Evolutionary conservation across 2,888 invertebrate genomes (phyloP).

Genomic region (Mesorhabditis belari): DNA sequence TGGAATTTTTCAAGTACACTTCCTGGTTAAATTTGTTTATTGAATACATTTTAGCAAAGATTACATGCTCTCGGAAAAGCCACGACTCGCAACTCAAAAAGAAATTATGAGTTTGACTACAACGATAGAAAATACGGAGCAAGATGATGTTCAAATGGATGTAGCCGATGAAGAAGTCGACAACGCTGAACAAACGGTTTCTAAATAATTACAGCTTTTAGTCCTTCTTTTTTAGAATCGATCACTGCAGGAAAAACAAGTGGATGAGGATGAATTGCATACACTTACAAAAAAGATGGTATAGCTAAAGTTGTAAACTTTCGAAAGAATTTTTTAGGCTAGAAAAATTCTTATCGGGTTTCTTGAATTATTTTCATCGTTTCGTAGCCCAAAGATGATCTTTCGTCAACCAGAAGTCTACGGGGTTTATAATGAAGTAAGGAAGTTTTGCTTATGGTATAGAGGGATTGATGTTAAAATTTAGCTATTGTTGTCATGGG

Average conservation of each 20-base stretch:
- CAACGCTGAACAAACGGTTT: neutral
- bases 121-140: constrained; percentile 29
- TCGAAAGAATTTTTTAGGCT: constrained; percentile 5
- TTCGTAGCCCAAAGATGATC: constrained; percentile 74
- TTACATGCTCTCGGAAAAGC: constrained; percentile 8
- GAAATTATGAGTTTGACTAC: constrained; percentile 1
- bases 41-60: constrained; percentile 15
- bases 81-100: constrained; percentile 1
- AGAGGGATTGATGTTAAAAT: neutral
- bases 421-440: constrained; percentile 54
- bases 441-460: constrained; percentile 1
- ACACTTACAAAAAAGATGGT: neutral
- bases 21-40: constrained; percentile 10
- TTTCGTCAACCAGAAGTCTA: constrained; percentile 71
- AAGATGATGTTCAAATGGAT: neutral
- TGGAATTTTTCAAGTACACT: constrained; percentile 70
- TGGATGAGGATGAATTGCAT: constrained; percentile 4
- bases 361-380: constrained; percentile 63
- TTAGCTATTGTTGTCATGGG: constrained; percentile 72
- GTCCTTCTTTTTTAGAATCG: no score
- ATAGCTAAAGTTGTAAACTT: neutral
- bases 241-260: no score
- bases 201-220: no score
- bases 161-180: neutral
- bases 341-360: constrained; percentile 25